Percentiles rank a stretch among this genome's conserved stretches.
phyloP scores from a whole-genome alignment of 2,797 vertebrate species.

The Chromobotia macracanthus region DNA sequence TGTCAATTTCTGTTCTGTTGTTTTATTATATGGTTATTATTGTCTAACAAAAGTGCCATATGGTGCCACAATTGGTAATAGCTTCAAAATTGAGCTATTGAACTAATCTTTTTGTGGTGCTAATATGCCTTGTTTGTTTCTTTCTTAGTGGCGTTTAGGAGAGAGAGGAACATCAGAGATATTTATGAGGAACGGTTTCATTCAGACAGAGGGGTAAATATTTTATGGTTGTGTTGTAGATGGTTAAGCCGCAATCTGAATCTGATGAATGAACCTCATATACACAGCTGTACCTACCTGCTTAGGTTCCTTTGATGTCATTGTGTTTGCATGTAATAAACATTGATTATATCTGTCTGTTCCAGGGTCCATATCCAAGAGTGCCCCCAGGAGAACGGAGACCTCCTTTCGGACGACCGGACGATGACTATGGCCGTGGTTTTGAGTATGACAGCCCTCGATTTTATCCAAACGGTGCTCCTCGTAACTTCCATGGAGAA shows the following conservation, averaged over 20 bases:
- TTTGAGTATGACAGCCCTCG: conserved; percentile 77
- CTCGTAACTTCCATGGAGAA: conserved; percentile 75
- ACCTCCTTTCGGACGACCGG: conserved; percentile 73
- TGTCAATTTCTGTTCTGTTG: not conserved
- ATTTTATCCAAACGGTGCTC: conserved; percentile 78
- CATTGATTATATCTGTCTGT: not conserved
- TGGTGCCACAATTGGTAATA: too few relatives aligned
- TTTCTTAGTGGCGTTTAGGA: conserved; percentile 77
- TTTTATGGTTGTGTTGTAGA: conserved; percentile 18
- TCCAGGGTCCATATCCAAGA: conserved; percentile 72
- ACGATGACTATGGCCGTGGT: conserved; percentile 73
- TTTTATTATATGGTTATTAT: not conserved
- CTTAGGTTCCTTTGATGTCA: not conserved
- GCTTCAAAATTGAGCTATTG: too few relatives aligned
- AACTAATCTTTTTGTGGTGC: not conserved
- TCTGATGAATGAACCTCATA: not conserved
- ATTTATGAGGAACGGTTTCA: conserved; percentile 77
- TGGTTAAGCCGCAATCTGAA: not conserved
- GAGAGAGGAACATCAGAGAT: conserved; percentile 75
- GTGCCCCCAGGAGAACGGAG: conserved; percentile 68
- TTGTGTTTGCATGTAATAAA: not conserved
- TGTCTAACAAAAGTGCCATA: too few relatives aligned
- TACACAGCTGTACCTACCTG: too few relatives aligned
- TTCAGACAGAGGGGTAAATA: conserved; percentile 71
- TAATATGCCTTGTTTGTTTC: conserved; percentile 37